A percentile compares a stretch with the other conserved stretches of the same genome.
Evolutionary conservation across 2,113 vertebrate genomes (phyloP).

Genomic region (Gadus macrocephalus): DNA sequence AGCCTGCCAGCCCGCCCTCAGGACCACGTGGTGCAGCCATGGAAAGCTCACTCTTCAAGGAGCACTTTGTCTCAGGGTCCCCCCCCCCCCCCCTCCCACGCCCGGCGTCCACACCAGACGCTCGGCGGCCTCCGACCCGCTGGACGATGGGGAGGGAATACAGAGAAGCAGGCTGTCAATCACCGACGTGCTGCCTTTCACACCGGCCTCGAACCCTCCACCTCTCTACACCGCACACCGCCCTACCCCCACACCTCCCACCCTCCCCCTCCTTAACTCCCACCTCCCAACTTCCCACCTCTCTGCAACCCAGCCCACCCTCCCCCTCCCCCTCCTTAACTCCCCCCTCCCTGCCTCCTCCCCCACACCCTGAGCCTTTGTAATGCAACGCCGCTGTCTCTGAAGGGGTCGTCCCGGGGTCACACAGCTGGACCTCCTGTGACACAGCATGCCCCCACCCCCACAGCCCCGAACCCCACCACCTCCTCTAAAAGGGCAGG

Average conservation of each 20-base stretch:
- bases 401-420: constrained; percentile 56
- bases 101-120: constrained; percentile 55
- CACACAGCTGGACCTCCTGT: constrained; percentile 48
- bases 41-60: constrained; percentile 55
- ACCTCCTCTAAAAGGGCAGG: constrained; percentile 4
- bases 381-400: constrained; percentile 60
- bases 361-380: constrained; percentile 36
- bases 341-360: constrained; percentile 2
- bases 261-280: background rate
- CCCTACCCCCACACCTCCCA: constrained; percentile 16
- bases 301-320: constrained; percentile 15
- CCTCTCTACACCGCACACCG: background rate
- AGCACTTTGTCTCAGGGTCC: constrained; percentile 61
- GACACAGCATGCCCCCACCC: constrained; percentile 28
- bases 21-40: constrained; percentile 24
- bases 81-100: constrained; percentile 37
- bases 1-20: constrained; percentile 51
- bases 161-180: constrained; percentile 57
- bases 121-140: constrained; percentile 54
- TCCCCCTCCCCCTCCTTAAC: background rate
- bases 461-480: background rate
- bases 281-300: background rate
- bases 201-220: constrained; percentile 26
- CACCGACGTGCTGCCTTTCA: constrained; percentile 54
- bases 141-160: constrained; percentile 51